Conservation (phyloP, 2,888 invertebrate genomes). For the Neocrepidodera transversa region DNA sequence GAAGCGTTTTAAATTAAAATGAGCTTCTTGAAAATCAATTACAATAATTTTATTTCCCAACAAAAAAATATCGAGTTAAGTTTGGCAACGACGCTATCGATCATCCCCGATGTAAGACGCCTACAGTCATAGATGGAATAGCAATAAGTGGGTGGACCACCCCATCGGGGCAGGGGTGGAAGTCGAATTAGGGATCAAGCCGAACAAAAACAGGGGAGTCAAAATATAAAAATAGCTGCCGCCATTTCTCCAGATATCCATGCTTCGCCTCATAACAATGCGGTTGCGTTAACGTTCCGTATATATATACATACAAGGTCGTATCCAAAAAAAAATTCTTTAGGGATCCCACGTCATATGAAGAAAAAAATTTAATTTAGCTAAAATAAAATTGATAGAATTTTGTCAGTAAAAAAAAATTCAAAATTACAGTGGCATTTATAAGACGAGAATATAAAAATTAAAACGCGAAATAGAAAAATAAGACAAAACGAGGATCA, state of each 20-base stretch:
- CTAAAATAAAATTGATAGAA: no score
- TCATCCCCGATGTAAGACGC: constrained; percentile 55
- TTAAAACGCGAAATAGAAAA: no score
- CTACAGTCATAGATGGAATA: constrained; percentile 59
- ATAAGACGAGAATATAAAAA: no score
- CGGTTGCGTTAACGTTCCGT: constrained; percentile 25
- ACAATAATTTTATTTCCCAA: constrained; percentile 3
- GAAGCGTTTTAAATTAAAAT: no score
- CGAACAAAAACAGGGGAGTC: constrained; percentile 57
- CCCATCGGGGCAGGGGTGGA: constrained; percentile 47
- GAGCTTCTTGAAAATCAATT: constrained; percentile 5
- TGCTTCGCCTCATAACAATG: constrained; percentile 33
- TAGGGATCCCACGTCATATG: no score
- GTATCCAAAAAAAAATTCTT: background rate
- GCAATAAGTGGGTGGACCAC: constrained; percentile 57
- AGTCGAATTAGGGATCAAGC: constrained; percentile 59
- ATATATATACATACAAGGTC: background rate
- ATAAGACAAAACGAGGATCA: no score
- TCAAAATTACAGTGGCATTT: no score
- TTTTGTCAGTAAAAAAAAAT: no score
- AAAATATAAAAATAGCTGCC: constrained; percentile 56
- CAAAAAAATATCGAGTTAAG: background rate
- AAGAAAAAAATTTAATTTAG: no score
- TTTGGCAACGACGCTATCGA: constrained; percentile 46
- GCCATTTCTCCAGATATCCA: constrained; percentile 44